These are phyloP conservation scores for Crossoptilon crossoptilon DNA, from an alignment of 2,797 vertebrate genomes.

Conservation along the genomic window DNA sequence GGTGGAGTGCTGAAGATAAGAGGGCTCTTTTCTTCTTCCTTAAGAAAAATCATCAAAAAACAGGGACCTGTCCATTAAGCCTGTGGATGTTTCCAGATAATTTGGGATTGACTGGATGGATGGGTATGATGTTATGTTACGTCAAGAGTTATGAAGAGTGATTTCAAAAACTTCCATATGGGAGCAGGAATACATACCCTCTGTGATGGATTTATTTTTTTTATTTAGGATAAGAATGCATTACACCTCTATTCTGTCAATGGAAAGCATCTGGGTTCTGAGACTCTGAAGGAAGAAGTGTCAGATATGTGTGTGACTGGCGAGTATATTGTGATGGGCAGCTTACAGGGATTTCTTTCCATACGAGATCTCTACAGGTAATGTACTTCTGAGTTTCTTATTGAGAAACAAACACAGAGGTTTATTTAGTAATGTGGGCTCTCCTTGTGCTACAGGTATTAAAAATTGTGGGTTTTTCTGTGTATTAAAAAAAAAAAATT, in stretches of 20 bases:
- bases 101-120: neutral
- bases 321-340: slow-evolving; percentile 90
- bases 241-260: slow-evolving; percentile 96
- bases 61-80: neutral
- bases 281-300: slow-evolving; percentile 92
- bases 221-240: slow-evolving; percentile 90
- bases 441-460: neutral
- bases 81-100: neutral
- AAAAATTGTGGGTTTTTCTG: neutral
- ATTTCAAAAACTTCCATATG: neutral
- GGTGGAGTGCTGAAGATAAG: neutral
- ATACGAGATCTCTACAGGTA: slow-evolving; percentile 95
- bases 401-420: neutral
- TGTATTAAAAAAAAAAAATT: neutral
- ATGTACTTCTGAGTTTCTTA: neutral
- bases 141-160: neutral
- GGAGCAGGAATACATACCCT: neutral
- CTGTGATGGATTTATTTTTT: slow-evolving; percentile 25
- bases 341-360: slow-evolving; percentile 93
- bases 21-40: neutral
- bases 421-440: neutral
- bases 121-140: neutral
- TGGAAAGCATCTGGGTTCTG: slow-evolving; percentile 90
- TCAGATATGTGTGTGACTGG: slow-evolving; percentile 93
- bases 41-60: neutral